Evolutionary conservation across 2,888 invertebrate species (phyloP).

Genomic region (Sinotaia quadrata): DNA sequence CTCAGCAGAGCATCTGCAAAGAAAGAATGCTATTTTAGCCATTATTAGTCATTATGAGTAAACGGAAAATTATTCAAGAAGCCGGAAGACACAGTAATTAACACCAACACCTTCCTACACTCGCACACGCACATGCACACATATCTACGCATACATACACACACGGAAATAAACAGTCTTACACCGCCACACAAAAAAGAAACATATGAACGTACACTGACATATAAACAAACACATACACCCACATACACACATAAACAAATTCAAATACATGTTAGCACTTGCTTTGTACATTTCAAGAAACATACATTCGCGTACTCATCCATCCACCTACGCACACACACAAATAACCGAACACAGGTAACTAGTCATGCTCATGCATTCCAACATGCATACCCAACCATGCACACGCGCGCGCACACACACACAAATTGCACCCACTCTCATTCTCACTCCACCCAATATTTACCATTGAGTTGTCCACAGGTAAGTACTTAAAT

Average conservation of each 20-base stretch:
- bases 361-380: not conserved
- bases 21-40: no score
- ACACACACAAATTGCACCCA: no score
- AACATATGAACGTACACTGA: not conserved
- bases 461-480: no score
- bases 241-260: not conserved
- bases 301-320: not conserved
- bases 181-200: not conserved
- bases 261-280: not conserved
- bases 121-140: conserved; percentile 5
- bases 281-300: not conserved
- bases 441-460: no score
- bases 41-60: no score
- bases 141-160: not conserved
- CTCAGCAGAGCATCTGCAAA: no score
- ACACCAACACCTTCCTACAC: no score
- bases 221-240: not conserved
- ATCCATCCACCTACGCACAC: not conserved
- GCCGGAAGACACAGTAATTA: not conserved
- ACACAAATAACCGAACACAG: not conserved
- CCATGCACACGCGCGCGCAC: not conserved
- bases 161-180: not conserved
- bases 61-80: no score
- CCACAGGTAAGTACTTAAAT: no score
- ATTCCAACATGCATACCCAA: not conserved